Conservation (phyloP, 1,140 invertebrate species). For the Lordiphosa stackelbergi region DNA sequence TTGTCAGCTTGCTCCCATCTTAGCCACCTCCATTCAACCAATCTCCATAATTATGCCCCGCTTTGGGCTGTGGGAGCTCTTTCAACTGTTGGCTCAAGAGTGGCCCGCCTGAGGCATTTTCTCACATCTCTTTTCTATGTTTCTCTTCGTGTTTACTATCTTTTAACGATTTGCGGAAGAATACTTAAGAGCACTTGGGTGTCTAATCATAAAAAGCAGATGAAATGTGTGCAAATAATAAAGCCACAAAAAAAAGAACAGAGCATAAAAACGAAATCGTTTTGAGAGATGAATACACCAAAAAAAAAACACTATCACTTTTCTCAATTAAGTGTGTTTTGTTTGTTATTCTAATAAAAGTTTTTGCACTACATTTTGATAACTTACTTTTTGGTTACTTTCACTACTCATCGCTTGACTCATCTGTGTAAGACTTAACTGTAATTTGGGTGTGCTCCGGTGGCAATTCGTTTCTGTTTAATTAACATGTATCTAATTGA, state of each 20-base stretch:
- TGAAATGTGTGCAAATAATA: constrained; percentile 65
- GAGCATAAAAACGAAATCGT: constrained; percentile 55
- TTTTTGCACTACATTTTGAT: constrained; percentile 41
- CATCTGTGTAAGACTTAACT: constrained; percentile 4
- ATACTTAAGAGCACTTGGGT: constrained; percentile 64
- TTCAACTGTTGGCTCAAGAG: constrained; percentile 24
- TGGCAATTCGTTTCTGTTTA: constrained; percentile 60
- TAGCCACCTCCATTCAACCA: constrained; percentile 8
- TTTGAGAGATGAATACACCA: constrained; percentile 21
- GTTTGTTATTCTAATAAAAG: constrained; percentile 60
- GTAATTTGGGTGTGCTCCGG: constrained; percentile 15
- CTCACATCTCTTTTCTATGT: constrained; percentile 25
- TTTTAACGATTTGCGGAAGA: constrained; percentile 59
- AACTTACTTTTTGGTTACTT: constrained; percentile 60
- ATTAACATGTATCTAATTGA: constrained; percentile 67
- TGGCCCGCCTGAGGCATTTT: constrained; percentile 38
- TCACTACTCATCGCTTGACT: constrained; percentile 46
- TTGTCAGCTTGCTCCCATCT: constrained; percentile 13
- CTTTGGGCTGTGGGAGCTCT: constrained; percentile 8
- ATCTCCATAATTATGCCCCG: constrained; percentile 36
- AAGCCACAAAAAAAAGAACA: constrained; percentile 48
- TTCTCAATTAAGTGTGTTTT: constrained; percentile 62
- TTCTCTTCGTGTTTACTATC: constrained; percentile 30
- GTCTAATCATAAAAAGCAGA: constrained; percentile 59
- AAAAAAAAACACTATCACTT: constrained; percentile 65